Evolutionary conservation across 2,113 vertebrate genomes (phyloP).

Genomic region (Halcyon senegalensis): DNA sequence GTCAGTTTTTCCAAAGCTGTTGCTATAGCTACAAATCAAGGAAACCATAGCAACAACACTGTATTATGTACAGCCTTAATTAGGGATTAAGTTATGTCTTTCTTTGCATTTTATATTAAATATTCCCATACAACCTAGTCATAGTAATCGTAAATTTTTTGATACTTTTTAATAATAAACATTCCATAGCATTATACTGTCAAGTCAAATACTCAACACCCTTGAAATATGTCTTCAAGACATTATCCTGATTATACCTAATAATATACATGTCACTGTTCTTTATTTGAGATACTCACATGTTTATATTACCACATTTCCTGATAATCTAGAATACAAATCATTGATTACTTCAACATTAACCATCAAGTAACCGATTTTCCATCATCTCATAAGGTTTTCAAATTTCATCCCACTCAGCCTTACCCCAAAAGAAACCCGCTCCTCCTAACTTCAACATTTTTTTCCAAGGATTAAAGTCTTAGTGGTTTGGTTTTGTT

Average conservation of each 20-base stretch:
- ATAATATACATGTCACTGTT: not conserved
- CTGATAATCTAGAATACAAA: not conserved
- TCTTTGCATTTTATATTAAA: slow-evolving; percentile 60
- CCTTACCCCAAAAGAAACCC: not conserved
- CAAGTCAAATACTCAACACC: not conserved
- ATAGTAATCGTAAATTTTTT: not conserved
- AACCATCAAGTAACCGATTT: not conserved
- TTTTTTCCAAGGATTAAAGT: not conserved
- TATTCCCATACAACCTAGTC: slow-evolving; percentile 9
- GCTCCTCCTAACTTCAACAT: not conserved
- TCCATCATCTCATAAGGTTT: not conserved
- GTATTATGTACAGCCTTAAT: slow-evolving; percentile 67
- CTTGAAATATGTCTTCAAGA: not conserved
- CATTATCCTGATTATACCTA: not conserved
- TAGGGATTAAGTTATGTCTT: slow-evolving; percentile 38
- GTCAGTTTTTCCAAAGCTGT: slow-evolving; percentile 64
- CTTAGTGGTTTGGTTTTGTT: not conserved
- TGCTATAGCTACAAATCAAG: slow-evolving; percentile 73
- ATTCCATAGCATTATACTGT: not conserved
- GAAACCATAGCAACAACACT: slow-evolving; percentile 69
- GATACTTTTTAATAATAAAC: slow-evolving; percentile 9
- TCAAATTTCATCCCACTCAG: not conserved
- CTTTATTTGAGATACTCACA: not conserved
- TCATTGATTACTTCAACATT: not conserved
- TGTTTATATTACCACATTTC: not conserved